These are phyloP conservation scores for Gymnoscopelus microlampas DNA, from an alignment of 2,797 vertebrate genomes.

Conservation along the genomic window DNA sequence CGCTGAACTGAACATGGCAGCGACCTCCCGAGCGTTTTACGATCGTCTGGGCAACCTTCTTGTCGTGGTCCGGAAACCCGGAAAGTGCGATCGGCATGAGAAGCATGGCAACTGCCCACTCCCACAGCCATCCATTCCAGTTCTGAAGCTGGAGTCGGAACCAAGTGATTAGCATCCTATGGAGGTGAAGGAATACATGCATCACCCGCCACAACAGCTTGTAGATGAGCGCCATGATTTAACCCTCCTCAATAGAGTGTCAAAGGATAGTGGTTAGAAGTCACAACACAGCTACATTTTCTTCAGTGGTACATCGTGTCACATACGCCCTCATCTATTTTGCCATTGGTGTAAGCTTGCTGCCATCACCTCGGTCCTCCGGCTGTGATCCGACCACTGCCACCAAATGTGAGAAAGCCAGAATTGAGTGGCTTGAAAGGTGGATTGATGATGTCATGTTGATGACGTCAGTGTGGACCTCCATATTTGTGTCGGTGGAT, in stretches of 20 bases:
- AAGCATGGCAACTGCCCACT: slow-evolving; percentile 80
- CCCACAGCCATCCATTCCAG: slow-evolving; percentile 81
- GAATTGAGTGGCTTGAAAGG: no score
- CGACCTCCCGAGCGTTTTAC: slow-evolving; percentile 44
- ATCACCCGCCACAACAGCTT: slow-evolving; percentile 88
- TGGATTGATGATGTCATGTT: no score
- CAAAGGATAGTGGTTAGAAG: neutral
- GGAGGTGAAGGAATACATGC: slow-evolving; percentile 83
- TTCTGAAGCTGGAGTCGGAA: slow-evolving; percentile 70
- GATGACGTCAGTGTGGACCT: no score
- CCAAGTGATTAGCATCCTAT: slow-evolving; percentile 83
- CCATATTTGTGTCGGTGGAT: no score
- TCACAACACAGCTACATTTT: slow-evolving; percentile 11
- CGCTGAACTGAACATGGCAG: slow-evolving; percentile 73
- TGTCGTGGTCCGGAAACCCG: slow-evolving; percentile 70
- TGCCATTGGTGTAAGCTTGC: slow-evolving; percentile 34
- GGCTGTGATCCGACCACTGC: slow-evolving; percentile 62
- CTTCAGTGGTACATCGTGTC: neutral
- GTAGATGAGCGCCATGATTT: slow-evolving; percentile 85
- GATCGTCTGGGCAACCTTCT: slow-evolving; percentile 21
- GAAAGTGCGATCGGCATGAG: slow-evolving; percentile 74
- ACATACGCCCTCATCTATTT: slow-evolving; percentile 11
- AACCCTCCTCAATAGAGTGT: neutral
- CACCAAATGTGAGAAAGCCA: no score
- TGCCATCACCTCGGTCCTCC: slow-evolving; percentile 59